These are phyloP conservation scores for Eucidaris tribuloides DNA, from an alignment of 35 echinoderm and acorn worm species.

Conservation along the genomic window DNA sequence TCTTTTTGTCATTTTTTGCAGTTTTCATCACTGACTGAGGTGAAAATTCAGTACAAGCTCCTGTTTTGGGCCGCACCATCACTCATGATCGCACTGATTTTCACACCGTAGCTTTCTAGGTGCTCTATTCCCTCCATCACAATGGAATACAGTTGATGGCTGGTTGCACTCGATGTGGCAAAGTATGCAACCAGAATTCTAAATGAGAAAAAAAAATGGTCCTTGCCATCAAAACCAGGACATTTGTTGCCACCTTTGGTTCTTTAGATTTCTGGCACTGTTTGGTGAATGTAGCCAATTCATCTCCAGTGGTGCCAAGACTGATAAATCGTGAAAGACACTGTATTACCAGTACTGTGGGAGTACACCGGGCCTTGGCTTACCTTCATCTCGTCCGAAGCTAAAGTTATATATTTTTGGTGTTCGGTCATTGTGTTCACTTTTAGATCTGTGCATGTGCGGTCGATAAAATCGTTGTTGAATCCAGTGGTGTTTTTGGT, in stretches of 20 bases:
- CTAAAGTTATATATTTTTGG: too few species aligned
- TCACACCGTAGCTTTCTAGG: background rate
- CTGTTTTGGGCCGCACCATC: background rate
- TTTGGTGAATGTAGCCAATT: too few species aligned
- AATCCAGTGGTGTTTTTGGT: conserved; percentile 2
- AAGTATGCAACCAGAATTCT: background rate
- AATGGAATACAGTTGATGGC: background rate
- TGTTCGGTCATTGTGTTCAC: too few species aligned
- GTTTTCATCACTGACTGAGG: background rate
- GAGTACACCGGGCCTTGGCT: too few species aligned
- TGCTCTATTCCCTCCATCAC: background rate
- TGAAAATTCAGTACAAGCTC: background rate
- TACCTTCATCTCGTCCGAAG: too few species aligned
- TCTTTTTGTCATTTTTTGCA: too few species aligned
- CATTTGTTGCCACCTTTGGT: background rate
- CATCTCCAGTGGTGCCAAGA: too few species aligned
- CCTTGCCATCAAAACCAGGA: background rate
- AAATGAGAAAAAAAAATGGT: background rate
- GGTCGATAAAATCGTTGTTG: background rate
- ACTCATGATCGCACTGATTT: background rate
- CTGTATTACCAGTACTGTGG: too few species aligned
- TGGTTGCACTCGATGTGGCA: background rate
- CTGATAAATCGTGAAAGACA: too few species aligned
- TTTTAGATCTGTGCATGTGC: background rate
- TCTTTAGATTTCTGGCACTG: too few species aligned